phyloP scores from a whole-genome alignment of 2,113 vertebrate genomes.

The Bubo bubo region DNA sequence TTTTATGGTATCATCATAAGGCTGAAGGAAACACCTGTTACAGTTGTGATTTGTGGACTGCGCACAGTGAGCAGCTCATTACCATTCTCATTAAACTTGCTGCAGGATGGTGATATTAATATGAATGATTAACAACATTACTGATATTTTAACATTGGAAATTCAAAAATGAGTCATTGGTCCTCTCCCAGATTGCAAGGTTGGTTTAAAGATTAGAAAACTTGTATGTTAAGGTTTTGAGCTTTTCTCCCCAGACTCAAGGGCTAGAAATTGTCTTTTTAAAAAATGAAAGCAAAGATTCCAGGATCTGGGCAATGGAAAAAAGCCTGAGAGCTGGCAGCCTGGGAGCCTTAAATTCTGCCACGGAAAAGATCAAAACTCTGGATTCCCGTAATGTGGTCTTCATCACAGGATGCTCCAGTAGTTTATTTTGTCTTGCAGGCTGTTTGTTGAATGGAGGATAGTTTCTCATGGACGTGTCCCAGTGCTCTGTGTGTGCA shows the following conservation, averaged over 20 bases:
- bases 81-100: neutral
- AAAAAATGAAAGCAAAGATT: neutral
- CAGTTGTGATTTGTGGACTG: neutral
- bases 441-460: constrained; percentile 8
- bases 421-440: constrained; percentile 44
- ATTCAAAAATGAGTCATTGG: neutral
- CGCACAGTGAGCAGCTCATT: neutral
- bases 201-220: neutral
- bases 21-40: neutral
- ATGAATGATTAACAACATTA: neutral
- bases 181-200: neutral
- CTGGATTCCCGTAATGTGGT: neutral
- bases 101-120: neutral
- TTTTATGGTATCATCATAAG: neutral
- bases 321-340: neutral
- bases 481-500: neutral
- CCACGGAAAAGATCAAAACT: neutral
- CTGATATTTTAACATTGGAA: neutral
- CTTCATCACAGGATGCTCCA: neutral
- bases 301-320: neutral
- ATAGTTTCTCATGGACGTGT: neutral
- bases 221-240: neutral
- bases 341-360: neutral
- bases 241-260: neutral
- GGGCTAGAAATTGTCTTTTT: neutral